Evolutionary conservation across 2,113 vertebrate genomes (phyloP).

Genomic region (Echinops telfairi): DNA sequence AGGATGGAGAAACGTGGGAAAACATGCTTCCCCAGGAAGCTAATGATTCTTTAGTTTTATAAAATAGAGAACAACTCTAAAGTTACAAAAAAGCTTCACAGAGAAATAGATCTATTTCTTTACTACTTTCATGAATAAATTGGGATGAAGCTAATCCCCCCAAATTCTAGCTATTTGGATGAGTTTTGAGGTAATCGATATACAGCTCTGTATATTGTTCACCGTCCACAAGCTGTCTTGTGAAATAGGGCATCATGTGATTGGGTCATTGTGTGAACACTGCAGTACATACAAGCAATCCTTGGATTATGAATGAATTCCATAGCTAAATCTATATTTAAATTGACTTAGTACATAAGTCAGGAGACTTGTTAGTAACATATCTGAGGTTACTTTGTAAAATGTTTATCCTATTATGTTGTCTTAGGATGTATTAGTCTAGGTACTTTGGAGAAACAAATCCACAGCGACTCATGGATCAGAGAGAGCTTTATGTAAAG

Average conservation of each 20-base stretch:
- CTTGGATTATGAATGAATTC: too few relatives aligned
- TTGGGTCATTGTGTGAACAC: too few relatives aligned
- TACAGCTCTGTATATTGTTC: neutral
- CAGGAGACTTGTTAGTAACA: too few relatives aligned
- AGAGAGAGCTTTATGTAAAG: too few relatives aligned
- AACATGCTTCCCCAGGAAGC: neutral
- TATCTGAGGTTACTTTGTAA: too few relatives aligned
- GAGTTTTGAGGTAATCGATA: neutral
- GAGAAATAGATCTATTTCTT: neutral
- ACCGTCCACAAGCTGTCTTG: neutral
- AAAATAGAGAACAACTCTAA: neutral
- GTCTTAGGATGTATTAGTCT: too few relatives aligned
- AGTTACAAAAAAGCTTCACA: constrained; percentile 26
- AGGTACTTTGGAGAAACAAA: too few relatives aligned
- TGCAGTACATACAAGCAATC: too few relatives aligned
- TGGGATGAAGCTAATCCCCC: neutral
- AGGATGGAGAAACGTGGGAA: neutral
- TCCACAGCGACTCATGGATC: too few relatives aligned
- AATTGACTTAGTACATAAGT: too few relatives aligned
- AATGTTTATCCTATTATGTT: too few relatives aligned
- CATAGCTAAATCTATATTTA: too few relatives aligned
- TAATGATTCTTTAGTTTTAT: constrained; percentile 29
- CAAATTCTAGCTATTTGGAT: constrained; percentile 7
- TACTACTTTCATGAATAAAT: neutral
- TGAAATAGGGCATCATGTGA: neutral